Percentiles rank a stretch among this genome's conserved stretches.
These are phyloP conservation scores for Cochlearius cochlearius DNA, from an alignment of 2,113 vertebrate genomes.

Conservation along the genomic window DNA sequence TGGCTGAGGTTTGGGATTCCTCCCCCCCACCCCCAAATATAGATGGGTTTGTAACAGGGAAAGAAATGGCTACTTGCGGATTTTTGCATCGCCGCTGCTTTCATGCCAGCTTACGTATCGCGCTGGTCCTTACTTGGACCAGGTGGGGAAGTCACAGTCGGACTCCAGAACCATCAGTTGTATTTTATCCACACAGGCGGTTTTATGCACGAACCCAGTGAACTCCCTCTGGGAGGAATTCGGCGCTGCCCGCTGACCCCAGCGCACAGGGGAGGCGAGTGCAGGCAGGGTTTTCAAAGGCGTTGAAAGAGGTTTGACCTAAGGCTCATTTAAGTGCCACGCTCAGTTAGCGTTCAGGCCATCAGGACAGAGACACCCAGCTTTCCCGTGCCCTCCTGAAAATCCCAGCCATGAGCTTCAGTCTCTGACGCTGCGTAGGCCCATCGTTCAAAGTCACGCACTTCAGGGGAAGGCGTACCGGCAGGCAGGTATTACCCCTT, in stretches of 20 bases:
- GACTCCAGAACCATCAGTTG: not conserved
- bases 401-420: not conserved
- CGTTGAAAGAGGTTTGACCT: not conserved
- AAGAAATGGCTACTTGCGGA: not conserved
- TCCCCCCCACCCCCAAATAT: not conserved
- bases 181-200: not conserved
- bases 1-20: not conserved
- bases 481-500: not conserved
- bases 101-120: not conserved
- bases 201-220: not conserved
- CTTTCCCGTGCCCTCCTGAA: not conserved
- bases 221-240: accelerated
- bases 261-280: accelerated
- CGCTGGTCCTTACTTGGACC: not conserved
- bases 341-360: not conserved
- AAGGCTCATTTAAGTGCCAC: not conserved
- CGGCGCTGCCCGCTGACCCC: not conserved
- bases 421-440: accelerated
- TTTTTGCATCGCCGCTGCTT: not conserved
- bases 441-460: not conserved
- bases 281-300: not conserved
- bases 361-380: not conserved
- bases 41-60: not conserved
- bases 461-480: not conserved
- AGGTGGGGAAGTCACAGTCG: not conserved